phyloP scores from a whole-genome alignment of 2,113 vertebrate genomes.

The Oncorhynchus kisutch region DNA sequence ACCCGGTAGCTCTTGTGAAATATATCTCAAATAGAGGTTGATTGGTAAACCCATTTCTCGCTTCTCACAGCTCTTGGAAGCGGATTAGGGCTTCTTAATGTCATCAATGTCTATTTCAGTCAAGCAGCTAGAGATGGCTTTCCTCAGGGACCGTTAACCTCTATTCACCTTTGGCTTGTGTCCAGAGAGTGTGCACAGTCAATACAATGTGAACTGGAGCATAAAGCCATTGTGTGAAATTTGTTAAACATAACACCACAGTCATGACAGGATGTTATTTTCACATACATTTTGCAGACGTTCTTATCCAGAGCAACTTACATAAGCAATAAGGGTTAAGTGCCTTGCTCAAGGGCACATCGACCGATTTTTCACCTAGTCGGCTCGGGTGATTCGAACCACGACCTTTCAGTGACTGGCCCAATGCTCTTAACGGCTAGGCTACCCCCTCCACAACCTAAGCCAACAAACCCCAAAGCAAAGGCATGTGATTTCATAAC shows the following conservation, averaged over 20 bases:
- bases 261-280: constrained; percentile 10
- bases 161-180: not conserved
- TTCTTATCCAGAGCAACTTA: too few species aligned
- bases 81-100: not conserved
- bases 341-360: too few species aligned
- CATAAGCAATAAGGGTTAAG: too few species aligned
- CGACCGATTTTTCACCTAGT: too few species aligned
- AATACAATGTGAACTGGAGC: not conserved
- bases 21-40: too few species aligned
- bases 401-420: too few species aligned
- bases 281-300: not conserved
- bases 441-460: not conserved
- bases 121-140: not conserved
- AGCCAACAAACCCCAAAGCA: not conserved
- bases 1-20: too few species aligned
- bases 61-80: not conserved
- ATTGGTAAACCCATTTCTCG: not conserved
- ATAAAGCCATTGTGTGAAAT: not conserved
- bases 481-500: not conserved
- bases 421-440: too few species aligned
- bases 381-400: too few species aligned
- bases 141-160: not conserved
- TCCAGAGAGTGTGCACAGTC: not conserved
- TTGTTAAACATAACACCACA: constrained; percentile 8
- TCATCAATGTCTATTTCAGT: not conserved